Conservation (phyloP, 2,797 vertebrate genomes). For the Rhodeus uyekii region DNA sequence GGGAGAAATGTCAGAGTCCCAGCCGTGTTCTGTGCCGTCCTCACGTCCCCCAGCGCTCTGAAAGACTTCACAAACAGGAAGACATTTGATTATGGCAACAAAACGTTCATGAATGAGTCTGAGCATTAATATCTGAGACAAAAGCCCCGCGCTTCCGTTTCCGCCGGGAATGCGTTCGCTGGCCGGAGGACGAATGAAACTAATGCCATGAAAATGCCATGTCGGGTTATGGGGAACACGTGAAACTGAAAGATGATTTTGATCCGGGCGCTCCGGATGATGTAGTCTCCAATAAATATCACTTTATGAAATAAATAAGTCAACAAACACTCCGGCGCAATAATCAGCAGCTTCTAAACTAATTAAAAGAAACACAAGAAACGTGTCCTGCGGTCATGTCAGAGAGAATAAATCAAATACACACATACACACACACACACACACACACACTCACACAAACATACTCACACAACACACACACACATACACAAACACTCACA, state of each 20-base stretch:
- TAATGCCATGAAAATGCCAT: not conserved
- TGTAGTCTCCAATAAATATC: slow-evolving; percentile 15
- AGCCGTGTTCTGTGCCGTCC: too few species aligned
- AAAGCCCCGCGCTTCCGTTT: not conserved
- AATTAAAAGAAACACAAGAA: slow-evolving; percentile 11
- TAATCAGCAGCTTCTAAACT: not conserved
- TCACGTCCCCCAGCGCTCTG: too few species aligned
- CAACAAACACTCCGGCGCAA: not conserved
- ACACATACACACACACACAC: too few species aligned
- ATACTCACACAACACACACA: too few species aligned
- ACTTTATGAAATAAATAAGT: slow-evolving; percentile 1
- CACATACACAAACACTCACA: too few species aligned
- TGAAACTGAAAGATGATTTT: not conserved
- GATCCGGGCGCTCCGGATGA: not conserved
- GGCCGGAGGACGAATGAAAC: not conserved
- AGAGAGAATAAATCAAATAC: not conserved
- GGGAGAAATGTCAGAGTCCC: too few species aligned
- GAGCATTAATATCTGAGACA: slow-evolving; percentile 1
- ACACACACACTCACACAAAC: too few species aligned
- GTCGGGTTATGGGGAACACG: not conserved
- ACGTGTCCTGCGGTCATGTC: not conserved
- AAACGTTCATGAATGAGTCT: not conserved
- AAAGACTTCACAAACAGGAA: slow-evolving; percentile 34
- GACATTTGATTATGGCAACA: slow-evolving; percentile 43
- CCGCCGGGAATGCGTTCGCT: not conserved